Percentiles rank a stretch among this genome's conserved stretches.
phyloP scores from a whole-genome alignment of 2,888 invertebrate species.

The Xanthorhoe designata region DNA sequence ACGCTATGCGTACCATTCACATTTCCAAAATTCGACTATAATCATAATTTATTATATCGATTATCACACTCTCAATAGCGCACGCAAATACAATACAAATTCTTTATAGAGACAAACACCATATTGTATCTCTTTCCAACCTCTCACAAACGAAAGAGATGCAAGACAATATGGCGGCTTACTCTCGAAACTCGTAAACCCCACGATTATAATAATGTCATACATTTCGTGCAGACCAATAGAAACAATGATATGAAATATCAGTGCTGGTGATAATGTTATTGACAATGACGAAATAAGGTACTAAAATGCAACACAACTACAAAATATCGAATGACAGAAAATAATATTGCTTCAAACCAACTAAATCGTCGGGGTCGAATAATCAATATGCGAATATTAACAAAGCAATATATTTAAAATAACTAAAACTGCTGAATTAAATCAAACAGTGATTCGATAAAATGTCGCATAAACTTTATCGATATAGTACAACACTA shows the following conservation, averaged over 20 bases:
- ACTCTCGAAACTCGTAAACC: not conserved
- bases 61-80: constrained; percentile 68
- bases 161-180: not conserved
- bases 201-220: constrained; percentile 30
- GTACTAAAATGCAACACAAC: constrained; percentile 49
- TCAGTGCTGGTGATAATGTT: constrained; percentile 47
- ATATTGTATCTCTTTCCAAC: constrained; percentile 13
- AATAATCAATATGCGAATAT: not conserved
- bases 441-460: not conserved
- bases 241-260: constrained; percentile 54
- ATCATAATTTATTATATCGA: constrained; percentile 66
- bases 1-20: constrained; percentile 69
- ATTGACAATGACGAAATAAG: constrained; percentile 42
- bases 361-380: not conserved
- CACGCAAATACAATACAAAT: constrained; percentile 43
- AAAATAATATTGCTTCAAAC: constrained; percentile 29
- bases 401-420: constrained; percentile 4
- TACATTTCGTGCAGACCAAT: constrained; percentile 62
- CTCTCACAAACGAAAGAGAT: constrained; percentile 8
- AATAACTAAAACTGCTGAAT: not conserved
- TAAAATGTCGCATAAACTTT: constrained; percentile 6
- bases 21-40: constrained; percentile 68
- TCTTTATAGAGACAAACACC: constrained; percentile 16
- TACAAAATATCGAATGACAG: constrained; percentile 42
- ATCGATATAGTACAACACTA: constrained; percentile 22